Evolutionary conservation across 2,888 invertebrate species (phyloP).

Genomic region (Phaonia tiefii): DNA sequence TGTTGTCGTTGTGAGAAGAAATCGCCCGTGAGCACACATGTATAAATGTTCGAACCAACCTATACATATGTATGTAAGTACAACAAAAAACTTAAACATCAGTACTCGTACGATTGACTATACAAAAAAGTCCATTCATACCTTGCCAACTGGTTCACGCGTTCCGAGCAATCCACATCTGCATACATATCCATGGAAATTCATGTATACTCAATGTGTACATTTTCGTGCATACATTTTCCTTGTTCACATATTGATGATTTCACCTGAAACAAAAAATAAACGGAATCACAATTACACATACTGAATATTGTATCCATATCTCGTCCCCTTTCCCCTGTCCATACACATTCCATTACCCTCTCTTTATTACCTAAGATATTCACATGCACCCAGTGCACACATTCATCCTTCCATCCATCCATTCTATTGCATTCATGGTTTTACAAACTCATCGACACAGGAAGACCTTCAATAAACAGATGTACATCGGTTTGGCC

Average conservation of each 20-base stretch:
- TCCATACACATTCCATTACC: too few relatives aligned
- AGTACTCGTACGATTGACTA: background rate
- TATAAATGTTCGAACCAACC: too few relatives aligned
- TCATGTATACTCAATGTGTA: background rate
- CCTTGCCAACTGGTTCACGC: too few relatives aligned
- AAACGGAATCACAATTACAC: too few relatives aligned
- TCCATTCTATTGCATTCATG: background rate
- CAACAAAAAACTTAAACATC: background rate
- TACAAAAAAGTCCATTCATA: background rate
- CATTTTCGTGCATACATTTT: background rate
- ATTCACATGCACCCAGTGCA: too few relatives aligned
- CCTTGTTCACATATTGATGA: slow-evolving; percentile 4
- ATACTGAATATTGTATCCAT: too few relatives aligned
- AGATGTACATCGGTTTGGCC: slow-evolving; percentile 24
- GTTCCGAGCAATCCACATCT: too few relatives aligned
- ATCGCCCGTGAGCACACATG: too few relatives aligned
- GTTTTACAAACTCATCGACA: slow-evolving; percentile 1
- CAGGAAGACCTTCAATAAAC: slow-evolving; percentile 24
- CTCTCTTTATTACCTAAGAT: too few relatives aligned
- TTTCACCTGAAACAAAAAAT: background rate
- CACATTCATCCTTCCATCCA: background rate
- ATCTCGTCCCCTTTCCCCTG: too few relatives aligned
- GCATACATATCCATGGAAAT: background rate
- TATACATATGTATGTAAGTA: background rate
- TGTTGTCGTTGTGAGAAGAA: background rate